These are phyloP conservation scores for Terebella lapidaria DNA, from an alignment of 2,888 invertebrate species.

Conservation along the genomic window DNA sequence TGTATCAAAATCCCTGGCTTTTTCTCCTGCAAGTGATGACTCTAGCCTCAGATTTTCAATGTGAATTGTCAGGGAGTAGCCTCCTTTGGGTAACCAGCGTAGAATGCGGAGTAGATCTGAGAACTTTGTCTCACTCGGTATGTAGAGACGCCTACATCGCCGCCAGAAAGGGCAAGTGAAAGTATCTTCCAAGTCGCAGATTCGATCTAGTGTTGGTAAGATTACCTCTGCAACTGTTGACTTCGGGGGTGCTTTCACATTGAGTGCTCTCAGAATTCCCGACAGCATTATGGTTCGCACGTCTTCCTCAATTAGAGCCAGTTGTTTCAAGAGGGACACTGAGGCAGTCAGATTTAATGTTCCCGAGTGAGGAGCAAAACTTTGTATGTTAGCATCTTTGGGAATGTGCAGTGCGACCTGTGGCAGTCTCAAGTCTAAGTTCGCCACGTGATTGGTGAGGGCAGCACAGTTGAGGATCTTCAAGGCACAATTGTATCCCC, in stretches of 20 bases:
- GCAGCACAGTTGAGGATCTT: neutral
- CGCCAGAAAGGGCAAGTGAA: neutral
- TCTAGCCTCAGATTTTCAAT: neutral
- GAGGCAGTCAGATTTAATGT: neutral
- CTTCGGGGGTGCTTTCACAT: neutral
- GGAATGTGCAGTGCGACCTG: neutral
- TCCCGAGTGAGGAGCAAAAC: neutral
- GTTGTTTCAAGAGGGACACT: neutral
- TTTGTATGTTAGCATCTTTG: neutral
- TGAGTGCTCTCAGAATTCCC: neutral
- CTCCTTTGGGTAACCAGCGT: neutral
- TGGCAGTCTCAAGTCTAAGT: neutral
- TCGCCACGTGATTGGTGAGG: neutral
- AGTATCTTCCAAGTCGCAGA: neutral
- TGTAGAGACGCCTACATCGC: neutral
- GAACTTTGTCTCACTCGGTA: neutral
- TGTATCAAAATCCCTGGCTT: neutral
- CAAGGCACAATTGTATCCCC: neutral
- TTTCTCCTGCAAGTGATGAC: neutral
- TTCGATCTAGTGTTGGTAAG: neutral
- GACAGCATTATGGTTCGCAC: neutral
- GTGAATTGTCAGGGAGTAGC: neutral
- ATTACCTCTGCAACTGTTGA: neutral
- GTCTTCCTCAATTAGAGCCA: neutral
- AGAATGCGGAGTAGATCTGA: neutral